Evolutionary conservation across 2,113 vertebrate species (phyloP).

Genomic region (Anhinga anhinga): DNA sequence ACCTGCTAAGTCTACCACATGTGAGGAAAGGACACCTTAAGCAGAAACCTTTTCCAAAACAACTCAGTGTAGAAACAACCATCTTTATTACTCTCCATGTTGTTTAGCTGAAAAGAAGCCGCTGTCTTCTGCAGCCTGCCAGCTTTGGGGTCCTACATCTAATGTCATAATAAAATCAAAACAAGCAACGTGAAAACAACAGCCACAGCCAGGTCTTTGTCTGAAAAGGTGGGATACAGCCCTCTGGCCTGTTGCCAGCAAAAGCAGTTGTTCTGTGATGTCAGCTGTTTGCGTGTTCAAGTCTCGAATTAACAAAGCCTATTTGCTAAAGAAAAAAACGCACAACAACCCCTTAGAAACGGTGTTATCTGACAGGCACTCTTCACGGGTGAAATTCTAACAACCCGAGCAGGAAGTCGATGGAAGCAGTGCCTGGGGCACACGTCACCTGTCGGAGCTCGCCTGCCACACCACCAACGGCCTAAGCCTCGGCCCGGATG

Average conservation of each 20-base stretch:
- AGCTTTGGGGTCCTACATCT: background rate
- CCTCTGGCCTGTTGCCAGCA: background rate
- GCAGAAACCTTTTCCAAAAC: background rate
- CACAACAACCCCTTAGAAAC: background rate
- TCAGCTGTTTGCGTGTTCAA: background rate
- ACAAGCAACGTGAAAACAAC: background rate
- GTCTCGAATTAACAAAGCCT: background rate
- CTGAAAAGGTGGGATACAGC: background rate
- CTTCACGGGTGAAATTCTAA: accelerated
- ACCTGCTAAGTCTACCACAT: background rate
- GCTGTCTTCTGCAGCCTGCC: background rate
- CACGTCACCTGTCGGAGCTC: background rate
- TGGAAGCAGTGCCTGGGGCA: background rate
- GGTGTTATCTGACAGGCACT: background rate
- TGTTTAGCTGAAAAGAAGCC: background rate
- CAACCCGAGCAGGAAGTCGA: background rate
- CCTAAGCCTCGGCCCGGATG: too few species aligned
- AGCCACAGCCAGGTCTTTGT: background rate
- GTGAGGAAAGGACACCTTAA: background rate
- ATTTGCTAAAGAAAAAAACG: background rate
- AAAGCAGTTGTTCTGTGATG: background rate
- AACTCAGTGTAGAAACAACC: background rate
- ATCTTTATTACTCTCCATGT: background rate
- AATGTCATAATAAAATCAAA: background rate
- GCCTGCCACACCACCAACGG: background rate